These are phyloP conservation scores for Euglossa dilemma DNA, from an alignment of 1,140 invertebrate species.

Conservation along the genomic window DNA sequence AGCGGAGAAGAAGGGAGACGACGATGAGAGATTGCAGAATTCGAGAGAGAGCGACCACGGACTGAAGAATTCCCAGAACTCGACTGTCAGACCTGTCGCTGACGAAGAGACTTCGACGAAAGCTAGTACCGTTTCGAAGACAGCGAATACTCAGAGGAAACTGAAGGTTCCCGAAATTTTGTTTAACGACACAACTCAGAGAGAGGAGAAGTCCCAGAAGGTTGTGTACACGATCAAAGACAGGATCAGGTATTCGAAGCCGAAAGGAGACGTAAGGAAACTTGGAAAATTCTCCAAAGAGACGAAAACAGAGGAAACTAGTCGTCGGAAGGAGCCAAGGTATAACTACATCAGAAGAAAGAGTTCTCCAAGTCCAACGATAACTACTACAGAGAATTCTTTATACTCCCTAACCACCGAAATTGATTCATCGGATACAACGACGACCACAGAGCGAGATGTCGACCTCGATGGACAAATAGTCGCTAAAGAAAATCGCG, in stretches of 20 bases:
- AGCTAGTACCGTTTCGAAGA: not conserved
- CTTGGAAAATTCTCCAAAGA: conserved; percentile 65
- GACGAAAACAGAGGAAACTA: conserved; percentile 33
- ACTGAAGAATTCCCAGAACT: not conserved
- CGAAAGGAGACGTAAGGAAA: conserved; percentile 34
- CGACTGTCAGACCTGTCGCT: not conserved
- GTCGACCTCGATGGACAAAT: not conserved
- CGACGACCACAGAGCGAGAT: not conserved
- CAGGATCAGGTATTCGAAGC: conserved; percentile 63
- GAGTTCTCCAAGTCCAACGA: not conserved
- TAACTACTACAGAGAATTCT: not conserved
- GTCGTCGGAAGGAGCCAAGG: conserved; percentile 69
- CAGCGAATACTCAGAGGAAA: not conserved
- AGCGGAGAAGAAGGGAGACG: not conserved
- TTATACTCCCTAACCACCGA: not conserved
- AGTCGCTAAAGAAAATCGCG: not conserved
- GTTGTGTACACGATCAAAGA: conserved; percentile 66
- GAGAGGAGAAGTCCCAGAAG: conserved; percentile 38
- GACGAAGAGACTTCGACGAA: not conserved
- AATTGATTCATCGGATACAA: not conserved
- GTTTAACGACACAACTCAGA: not conserved
- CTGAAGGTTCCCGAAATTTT: not conserved
- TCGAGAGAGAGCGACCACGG: not conserved
- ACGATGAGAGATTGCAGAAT: not conserved
- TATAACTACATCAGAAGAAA: conserved; percentile 62